Evolutionary conservation across 2,888 invertebrate species (phyloP).

Genomic region (Philhelius pedissequus): DNA sequence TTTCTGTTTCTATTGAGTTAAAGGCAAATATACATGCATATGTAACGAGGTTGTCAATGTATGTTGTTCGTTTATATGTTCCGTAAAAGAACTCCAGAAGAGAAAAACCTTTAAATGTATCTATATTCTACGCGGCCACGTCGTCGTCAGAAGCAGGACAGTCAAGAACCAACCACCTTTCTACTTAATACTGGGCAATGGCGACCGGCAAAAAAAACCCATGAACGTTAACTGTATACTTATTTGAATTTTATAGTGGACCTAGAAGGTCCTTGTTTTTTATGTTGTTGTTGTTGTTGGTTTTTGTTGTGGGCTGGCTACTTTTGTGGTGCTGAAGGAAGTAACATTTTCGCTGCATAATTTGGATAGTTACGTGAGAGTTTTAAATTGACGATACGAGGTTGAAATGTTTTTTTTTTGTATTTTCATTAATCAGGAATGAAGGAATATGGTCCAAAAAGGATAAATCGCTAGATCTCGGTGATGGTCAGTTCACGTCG

Average conservation of each 20-base stretch:
- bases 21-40: constrained; percentile 66
- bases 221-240: constrained; percentile 65
- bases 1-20: constrained; percentile 21
- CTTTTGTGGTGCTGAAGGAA: constrained; percentile 25
- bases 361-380: constrained; percentile 30
- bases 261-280: constrained; percentile 56
- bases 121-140: not conserved
- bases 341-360: constrained; percentile 15
- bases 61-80: constrained; percentile 2
- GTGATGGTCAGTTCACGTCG: no score
- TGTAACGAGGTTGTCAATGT: constrained; percentile 53
- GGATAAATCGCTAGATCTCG: no score
- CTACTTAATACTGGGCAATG: constrained; percentile 55
- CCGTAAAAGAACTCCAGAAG: constrained; percentile 13
- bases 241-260: constrained; percentile 66
- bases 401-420: no score
- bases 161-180: constrained; percentile 64
- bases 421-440: no score
- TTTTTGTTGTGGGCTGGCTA: constrained; percentile 3
- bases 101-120: constrained; percentile 22
- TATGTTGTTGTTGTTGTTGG: constrained; percentile 2
- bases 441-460: no score
- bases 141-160: not conserved
- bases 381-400: constrained; percentile 9
- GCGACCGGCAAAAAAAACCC: constrained; percentile 39